Conservation (phyloP, 1,140 invertebrate genomes). For the Halyomorpha halys region DNA sequence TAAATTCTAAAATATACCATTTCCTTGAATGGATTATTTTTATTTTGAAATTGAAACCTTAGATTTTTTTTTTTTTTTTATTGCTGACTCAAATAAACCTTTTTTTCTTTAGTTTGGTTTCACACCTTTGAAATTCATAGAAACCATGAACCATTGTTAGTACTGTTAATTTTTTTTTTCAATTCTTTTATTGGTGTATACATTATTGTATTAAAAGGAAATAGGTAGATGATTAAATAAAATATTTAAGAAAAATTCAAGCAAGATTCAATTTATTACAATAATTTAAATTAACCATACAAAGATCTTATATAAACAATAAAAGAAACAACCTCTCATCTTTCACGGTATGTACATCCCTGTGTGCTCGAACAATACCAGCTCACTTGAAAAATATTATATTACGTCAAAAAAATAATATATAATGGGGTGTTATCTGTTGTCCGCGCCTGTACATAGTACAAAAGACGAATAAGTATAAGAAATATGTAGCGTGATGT, state of each 20-base stretch:
- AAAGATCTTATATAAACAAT: constrained; percentile 29
- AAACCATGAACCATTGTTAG: too few species aligned
- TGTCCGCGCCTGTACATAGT: constrained; percentile 14
- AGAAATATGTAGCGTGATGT: constrained; percentile 28
- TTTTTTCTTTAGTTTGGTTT: too few species aligned
- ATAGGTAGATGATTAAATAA: neutral
- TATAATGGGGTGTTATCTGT: neutral
- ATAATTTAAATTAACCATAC: constrained; percentile 24
- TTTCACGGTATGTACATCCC: constrained; percentile 23
- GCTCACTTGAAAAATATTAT: constrained; percentile 6
- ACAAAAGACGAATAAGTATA: constrained; percentile 9
- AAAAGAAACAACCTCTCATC: constrained; percentile 25
- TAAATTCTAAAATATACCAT: too few species aligned
- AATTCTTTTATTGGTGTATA: too few species aligned
- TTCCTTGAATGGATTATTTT: too few species aligned
- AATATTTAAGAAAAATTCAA: constrained; percentile 22
- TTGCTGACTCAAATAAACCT: too few species aligned
- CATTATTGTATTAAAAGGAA: too few species aligned
- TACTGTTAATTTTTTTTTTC: too few species aligned
- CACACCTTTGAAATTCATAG: too few species aligned
- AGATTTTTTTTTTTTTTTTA: too few species aligned
- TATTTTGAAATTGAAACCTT: too few species aligned
- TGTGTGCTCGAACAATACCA: constrained; percentile 19
- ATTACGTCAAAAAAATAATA: constrained; percentile 14
- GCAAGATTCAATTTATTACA: constrained; percentile 27